Conservation (phyloP, 2,888 invertebrate genomes). For the Tineola bisselliella region DNA sequence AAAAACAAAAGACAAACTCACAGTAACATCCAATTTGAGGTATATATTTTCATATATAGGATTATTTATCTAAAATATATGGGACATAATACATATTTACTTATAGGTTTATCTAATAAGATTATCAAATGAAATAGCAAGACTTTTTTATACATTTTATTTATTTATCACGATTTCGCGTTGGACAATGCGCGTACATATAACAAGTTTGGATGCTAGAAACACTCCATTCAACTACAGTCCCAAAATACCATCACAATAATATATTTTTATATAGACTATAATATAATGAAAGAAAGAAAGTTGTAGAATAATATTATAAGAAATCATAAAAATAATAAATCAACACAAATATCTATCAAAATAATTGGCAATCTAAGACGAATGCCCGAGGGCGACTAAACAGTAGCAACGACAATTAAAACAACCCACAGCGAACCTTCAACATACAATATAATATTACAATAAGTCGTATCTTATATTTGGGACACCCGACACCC, state of each 20-base stretch:
- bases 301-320: background rate
- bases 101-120: background rate
- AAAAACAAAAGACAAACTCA: no score
- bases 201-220: constrained; percentile 18
- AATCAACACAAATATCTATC: background rate
- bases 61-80: no score
- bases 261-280: constrained; percentile 21
- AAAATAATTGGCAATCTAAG: background rate
- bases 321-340: no score
- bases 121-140: background rate
- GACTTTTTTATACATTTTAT: constrained; percentile 21
- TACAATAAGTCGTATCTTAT: background rate
- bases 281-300: constrained; percentile 16
- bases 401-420: background rate
- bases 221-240: constrained; percentile 18
- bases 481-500: constrained; percentile 16
- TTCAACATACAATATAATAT: constrained; percentile 1
- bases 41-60: no score
- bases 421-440: background rate
- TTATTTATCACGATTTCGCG: constrained; percentile 27
- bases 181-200: constrained; percentile 22
- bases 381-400: background rate
- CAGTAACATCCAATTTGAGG: no score
- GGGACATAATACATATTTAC: background rate
- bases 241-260: constrained; percentile 15